A percentile compares a stretch with the other conserved stretches of the same genome.
These are phyloP conservation scores for Morelia viridis DNA, from an alignment of 2,797 vertebrate species.

Conservation along the genomic window DNA sequence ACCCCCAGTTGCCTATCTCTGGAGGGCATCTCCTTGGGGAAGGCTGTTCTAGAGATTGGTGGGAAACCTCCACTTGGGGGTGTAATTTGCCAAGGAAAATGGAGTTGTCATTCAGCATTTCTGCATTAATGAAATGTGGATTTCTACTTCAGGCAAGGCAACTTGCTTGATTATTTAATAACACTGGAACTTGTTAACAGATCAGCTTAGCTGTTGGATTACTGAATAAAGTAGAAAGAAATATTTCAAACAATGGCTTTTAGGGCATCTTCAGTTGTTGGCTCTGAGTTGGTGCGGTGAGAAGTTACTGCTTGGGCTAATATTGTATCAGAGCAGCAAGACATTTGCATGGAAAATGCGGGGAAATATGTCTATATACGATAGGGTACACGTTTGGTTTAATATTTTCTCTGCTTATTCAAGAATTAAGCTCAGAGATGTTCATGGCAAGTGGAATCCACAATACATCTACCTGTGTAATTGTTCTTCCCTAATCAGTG, in stretches of 20 bases:
- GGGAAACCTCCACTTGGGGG: conserved; percentile 64
- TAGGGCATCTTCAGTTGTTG: conserved; percentile 10
- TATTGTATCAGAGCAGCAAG: background rate
- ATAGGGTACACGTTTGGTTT: no score
- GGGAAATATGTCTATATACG: background rate
- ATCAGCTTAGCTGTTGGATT: conserved; percentile 5
- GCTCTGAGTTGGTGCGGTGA: conserved; percentile 26
- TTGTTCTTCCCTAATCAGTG: background rate
- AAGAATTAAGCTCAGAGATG: background rate
- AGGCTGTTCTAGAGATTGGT: background rate
- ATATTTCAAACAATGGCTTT: conserved; percentile 5
- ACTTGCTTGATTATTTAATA: conserved; percentile 42
- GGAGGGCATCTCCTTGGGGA: background rate
- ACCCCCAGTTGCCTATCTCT: background rate
- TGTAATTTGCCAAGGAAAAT: conserved; percentile 68
- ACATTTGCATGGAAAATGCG: background rate
- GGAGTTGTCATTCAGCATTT: conserved; percentile 20
- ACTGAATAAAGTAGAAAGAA: conserved; percentile 37
- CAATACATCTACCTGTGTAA: background rate
- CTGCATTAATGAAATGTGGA: conserved; percentile 26
- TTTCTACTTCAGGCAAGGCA: conserved; percentile 38
- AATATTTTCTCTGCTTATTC: background rate
- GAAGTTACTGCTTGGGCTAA: background rate
- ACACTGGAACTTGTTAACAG: background rate
- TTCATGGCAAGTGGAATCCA: background rate